Evolutionary conservation across 1,140 invertebrate species (phyloP).

Genomic region (Drosophila sturtevanti): DNA sequence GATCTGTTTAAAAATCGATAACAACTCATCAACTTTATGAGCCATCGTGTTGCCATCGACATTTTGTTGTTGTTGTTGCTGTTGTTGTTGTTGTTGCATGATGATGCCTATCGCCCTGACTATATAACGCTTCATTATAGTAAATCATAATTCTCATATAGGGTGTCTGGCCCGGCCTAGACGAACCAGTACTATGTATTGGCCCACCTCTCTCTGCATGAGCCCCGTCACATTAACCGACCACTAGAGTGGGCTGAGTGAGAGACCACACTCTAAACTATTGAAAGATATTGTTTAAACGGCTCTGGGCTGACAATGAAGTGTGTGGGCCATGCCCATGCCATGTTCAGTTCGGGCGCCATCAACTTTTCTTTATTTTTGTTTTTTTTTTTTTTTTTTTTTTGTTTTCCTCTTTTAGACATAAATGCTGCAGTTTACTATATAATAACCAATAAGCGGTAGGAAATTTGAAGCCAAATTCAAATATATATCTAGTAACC

Average conservation of each 20-base stretch:
- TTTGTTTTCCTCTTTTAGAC: constrained; percentile 34
- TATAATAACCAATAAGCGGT: constrained; percentile 53
- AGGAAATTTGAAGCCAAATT: constrained; percentile 52
- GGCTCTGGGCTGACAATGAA: constrained; percentile 43
- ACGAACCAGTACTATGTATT: too few species aligned
- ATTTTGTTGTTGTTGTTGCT: constrained; percentile 23
- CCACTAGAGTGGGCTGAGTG: constrained; percentile 23
- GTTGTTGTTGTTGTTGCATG: constrained; percentile 23
- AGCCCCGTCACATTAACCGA: constrained; percentile 35
- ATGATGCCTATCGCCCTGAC: constrained; percentile 66
- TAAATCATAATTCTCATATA: constrained; percentile 73
- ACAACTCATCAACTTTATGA: constrained; percentile 79
- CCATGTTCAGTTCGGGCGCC: constrained; percentile 29
- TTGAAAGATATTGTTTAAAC: constrained; percentile 58
- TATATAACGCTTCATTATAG: constrained; percentile 76
- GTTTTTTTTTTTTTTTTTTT: too few species aligned
- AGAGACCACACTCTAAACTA: constrained; percentile 72
- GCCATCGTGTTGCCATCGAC: constrained; percentile 36
- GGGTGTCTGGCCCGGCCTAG: constrained; percentile 7
- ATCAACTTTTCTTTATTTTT: constrained; percentile 65
- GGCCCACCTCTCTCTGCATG: constrained; percentile 47
- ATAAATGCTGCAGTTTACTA: constrained; percentile 73
- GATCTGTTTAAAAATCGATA: constrained; percentile 78
- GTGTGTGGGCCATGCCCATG: constrained; percentile 49
- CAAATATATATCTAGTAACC: constrained; percentile 16